Evolutionary conservation across 2,888 invertebrate species (phyloP), one percentile per base, ranked within the genome.

Genomic region (Ferrisia virgata): DNA sequence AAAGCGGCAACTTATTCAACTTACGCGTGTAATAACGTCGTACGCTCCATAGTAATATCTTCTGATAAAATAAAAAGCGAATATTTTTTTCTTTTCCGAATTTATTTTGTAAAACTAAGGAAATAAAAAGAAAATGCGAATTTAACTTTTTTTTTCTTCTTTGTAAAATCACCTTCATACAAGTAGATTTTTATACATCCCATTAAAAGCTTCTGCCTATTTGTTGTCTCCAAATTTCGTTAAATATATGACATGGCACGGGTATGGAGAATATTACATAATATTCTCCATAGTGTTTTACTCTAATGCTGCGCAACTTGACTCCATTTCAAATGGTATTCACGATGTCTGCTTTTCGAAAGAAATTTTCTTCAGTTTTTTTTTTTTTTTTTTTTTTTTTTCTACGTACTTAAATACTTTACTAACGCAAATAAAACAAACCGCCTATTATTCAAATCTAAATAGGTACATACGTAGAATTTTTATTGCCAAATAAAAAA

Each of bases 1-100:
- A 31, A 47, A 53, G 28, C 31, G 58, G 80, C 80, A 80, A 80
- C 80, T 80, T 80, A 53, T 53, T 80, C 53, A 80, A 80, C 80
- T 47, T 80, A 80, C 80, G 58, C 80, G 80, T 80, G 53, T 80
- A 80, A 80, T 80, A 80, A 28, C 33, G 47, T 47, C 43, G 31
- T 53, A 53, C 80, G 58, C 47, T 64, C 64, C 64, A 64, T 28
- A 64, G 64, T 64, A 64, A 64, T 64, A 64, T 64, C 64, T 64
- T 53, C 40, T 53, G 33, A 53, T 53, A 47, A 80, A 53, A 80
- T 80, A 47, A 58, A 80, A 80, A 53, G 53, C 53, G 80, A 53
- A 58, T 31, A 53, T 80, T 80, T 80, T 80, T 31, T 79, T 40
- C 79, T 40, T 40, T n/a, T 39, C 31, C 78, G 79, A 79, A 79